A percentile compares a stretch with the other conserved stretches of the same genome.
phyloP scores from a whole-genome alignment of 2,888 invertebrate genomes.

The Uloborus plumipes region DNA sequence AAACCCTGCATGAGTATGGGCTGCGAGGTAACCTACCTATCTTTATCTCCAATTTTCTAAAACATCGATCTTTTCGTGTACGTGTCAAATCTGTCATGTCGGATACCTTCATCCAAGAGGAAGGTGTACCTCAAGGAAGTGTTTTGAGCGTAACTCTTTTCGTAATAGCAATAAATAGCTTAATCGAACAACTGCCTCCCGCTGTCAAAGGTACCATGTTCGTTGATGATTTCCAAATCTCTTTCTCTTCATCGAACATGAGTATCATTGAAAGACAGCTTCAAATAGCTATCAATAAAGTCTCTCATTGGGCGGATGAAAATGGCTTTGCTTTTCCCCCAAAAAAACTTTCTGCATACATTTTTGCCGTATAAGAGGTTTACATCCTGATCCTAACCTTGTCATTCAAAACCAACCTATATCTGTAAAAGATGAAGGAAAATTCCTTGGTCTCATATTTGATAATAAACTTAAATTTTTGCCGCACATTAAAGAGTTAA shows the following conservation, averaged over 20 bases:
- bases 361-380: neutral
- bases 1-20: conserved; percentile 54
- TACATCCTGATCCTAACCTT: conserved; percentile 8
- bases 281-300: conserved; percentile 3
- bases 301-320: neutral
- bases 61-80: neutral
- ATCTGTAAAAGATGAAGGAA: neutral
- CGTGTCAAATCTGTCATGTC: neutral
- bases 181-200: no score
- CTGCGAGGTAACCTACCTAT: conserved; percentile 57
- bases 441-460: conserved; percentile 2
- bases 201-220: neutral
- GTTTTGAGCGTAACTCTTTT: conserved; percentile 11
- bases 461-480: neutral
- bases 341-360: conserved; percentile 47
- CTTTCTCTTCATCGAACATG: neutral
- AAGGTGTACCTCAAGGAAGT: conserved; percentile 20
- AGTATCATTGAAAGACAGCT: conserved; percentile 4
- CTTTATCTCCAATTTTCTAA: conserved; percentile 42
- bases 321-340: conserved; percentile 8
- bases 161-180: conserved; percentile 5
- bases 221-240: conserved; percentile 11
- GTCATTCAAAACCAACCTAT: neutral
- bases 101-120: conserved; percentile 72
- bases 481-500: neutral